A percentile compares a stretch with the other conserved stretches of the same genome.
These are phyloP conservation scores for Gallinago nigripennis DNA, from an alignment of 2,797 vertebrate genomes.

Conservation along the genomic window DNA sequence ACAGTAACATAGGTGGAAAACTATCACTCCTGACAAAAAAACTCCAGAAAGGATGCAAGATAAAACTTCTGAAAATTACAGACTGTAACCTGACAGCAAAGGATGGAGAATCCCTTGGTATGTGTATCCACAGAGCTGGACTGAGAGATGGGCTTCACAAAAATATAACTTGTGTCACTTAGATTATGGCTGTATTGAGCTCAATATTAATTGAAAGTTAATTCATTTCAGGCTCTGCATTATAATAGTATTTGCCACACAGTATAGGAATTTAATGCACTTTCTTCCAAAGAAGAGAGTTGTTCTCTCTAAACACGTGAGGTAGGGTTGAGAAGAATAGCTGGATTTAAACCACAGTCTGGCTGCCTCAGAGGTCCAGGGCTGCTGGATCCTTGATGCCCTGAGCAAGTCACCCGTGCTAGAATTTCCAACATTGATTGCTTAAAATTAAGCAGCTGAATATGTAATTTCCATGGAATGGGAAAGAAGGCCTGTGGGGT, in stretches of 20 bases:
- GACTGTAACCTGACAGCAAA: conserved; percentile 82
- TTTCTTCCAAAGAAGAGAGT: not conserved
- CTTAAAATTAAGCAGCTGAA: not conserved
- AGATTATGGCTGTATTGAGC: not conserved
- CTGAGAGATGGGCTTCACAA: not conserved
- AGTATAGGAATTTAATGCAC: not conserved
- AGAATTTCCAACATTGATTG: not conserved
- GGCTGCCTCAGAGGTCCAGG: not conserved
- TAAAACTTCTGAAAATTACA: conserved; percentile 84
- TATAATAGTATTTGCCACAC: not conserved
- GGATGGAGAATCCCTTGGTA: conserved; percentile 83
- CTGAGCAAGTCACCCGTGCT: not conserved
- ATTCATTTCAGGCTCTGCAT: not conserved
- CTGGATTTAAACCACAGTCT: not conserved
- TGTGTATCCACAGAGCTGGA: not conserved
- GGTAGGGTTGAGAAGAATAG: not conserved
- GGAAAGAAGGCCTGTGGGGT: not conserved
- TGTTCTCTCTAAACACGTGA: not conserved
- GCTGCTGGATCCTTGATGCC: not conserved
- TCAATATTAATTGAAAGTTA: not conserved
- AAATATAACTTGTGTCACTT: not conserved
- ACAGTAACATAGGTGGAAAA: conserved; percentile 80
- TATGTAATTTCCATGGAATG: not conserved
- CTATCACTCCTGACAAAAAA: conserved; percentile 79
- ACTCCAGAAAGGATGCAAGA: conserved; percentile 60